Conservation (phyloP, 64 coral and sea anemone species). For the Orbicella faveolata region DNA sequence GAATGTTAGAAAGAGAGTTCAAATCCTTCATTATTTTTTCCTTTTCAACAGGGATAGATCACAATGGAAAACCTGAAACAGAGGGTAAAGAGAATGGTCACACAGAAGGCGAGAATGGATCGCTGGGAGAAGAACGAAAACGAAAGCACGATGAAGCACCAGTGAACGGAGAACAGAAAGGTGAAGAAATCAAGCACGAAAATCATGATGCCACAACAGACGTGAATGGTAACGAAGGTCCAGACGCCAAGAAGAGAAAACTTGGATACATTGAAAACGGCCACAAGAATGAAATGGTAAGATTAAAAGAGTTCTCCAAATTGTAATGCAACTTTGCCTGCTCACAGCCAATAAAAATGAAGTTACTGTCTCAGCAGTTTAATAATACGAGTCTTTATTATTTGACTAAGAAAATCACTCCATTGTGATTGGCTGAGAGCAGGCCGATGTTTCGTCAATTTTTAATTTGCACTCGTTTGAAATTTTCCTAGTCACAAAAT, state of each 20-base stretch:
- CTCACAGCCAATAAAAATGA: no score
- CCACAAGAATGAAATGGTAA: conserved; percentile 60
- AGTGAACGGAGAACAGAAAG: conserved; percentile 53
- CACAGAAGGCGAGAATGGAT: conserved; percentile 35
- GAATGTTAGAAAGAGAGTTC: background rate
- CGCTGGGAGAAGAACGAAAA: conserved; percentile 64
- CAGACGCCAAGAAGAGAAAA: conserved; percentile 89
- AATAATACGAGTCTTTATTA: no score
- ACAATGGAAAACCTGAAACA: conserved; percentile 42
- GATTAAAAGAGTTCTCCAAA: no score
- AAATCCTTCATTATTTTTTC: background rate
- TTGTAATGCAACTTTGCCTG: no score
- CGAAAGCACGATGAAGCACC: conserved; percentile 62
- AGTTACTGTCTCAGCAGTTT: no score
- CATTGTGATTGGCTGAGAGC: no score
- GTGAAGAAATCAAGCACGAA: conserved; percentile 55
- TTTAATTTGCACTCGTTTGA: no score
- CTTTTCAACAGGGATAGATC: conserved; percentile 6
- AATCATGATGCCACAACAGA: conserved; percentile 65
- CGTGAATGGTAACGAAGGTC: conserved; percentile 90
- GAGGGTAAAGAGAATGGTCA: conserved; percentile 30
- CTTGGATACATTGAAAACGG: conserved; percentile 64
- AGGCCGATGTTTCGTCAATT: no score
- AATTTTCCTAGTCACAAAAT: no score
- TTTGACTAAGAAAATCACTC: no score